Base-by-base conservation (phyloP, 1,140 invertebrate genomes). In the Dendroctonus ponderosae region DNA sequence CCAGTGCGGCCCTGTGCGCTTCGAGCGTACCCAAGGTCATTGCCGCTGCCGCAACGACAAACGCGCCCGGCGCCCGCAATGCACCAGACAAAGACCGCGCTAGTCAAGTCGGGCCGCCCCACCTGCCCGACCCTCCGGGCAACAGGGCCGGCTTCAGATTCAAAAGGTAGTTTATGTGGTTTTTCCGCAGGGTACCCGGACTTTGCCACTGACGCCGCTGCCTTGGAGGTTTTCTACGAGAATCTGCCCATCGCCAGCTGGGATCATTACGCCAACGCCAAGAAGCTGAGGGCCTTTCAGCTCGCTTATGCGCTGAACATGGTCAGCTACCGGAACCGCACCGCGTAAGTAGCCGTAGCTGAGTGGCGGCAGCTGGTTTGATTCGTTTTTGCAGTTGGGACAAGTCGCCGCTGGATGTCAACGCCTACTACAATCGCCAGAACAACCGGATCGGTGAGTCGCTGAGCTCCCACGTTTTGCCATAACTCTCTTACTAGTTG, bases 401-500 rank as follows among this genome's bases (percentile, higher is more conserved):
- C 14, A 69, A 67, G 56, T 76, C 76, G n/a, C 70, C 73, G 2
- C 74, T 78, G 12, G 68, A 73, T 14, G 67, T 67, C 14, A 78
- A 78, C 49, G 76, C 75, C 7, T 78, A 72, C 46, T 77, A 77
- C 57, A 76, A 74, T 61, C 53, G 71, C 14, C 62, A 67, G 9
- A 75, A 75, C 44, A 78, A 78, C 58, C 70, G 70, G 68, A 75
- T 78, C 48, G 69, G 76, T 77, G 74, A 72, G 74, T 70, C 12
- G 11, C 37, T 15, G 15, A 11, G 8, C n/a, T n/a, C n/a, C n/a
- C n/a, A n/a, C n/a, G n/a, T n/a, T n/a, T n/a, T n/a, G n/a, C n/a
- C n/a, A n/a, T n/a, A n/a, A n/a, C n/a, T n/a, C n/a, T n/a, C n/a
- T n/a, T n/a, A n/a, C n/a, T n/a, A n/a, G n/a, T n/a, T n/a, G n/a